Percentiles rank a stretch among this genome's conserved stretches.
Conservation (phyloP, 35 echinoderm and acorn worm species). For the Apostichopus californicus region DNA sequence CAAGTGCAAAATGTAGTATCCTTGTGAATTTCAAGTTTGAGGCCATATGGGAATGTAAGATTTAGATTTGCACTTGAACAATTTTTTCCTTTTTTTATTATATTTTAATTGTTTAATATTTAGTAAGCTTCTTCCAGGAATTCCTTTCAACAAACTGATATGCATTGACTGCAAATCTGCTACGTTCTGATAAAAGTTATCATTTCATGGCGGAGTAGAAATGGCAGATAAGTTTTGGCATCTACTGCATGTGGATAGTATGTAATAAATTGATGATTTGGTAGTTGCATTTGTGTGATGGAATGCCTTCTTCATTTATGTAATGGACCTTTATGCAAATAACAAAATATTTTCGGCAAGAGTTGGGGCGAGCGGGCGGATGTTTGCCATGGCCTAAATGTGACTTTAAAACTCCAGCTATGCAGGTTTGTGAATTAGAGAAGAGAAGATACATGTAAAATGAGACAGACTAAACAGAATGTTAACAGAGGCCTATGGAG, state of each 20-base stretch:
- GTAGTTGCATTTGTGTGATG: background rate
- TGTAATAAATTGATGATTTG: background rate
- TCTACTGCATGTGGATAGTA: background rate
- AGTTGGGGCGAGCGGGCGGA: no score
- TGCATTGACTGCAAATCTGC: no score
- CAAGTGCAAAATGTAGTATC: background rate
- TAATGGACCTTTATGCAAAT: background rate
- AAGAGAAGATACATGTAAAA: no score
- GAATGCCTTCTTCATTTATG: background rate
- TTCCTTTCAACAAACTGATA: no score
- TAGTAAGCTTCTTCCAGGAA: background rate
- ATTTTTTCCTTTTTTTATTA: background rate
- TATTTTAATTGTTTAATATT: background rate
- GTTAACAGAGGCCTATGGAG: no score
- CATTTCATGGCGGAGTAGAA: no score
- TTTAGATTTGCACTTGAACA: background rate
- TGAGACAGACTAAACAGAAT: no score
- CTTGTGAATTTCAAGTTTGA: background rate
- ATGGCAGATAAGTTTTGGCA: background rate
- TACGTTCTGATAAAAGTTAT: no score
- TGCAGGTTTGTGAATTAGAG: no score
- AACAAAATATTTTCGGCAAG: no score
- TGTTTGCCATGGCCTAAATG: no score
- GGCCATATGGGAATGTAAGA: background rate
- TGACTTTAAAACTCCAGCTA: no score